A percentile compares a stretch with the other conserved stretches of the same genome.
Conservation (phyloP, 1,140 invertebrate genomes). For the Portunus trituberculatus region DNA sequence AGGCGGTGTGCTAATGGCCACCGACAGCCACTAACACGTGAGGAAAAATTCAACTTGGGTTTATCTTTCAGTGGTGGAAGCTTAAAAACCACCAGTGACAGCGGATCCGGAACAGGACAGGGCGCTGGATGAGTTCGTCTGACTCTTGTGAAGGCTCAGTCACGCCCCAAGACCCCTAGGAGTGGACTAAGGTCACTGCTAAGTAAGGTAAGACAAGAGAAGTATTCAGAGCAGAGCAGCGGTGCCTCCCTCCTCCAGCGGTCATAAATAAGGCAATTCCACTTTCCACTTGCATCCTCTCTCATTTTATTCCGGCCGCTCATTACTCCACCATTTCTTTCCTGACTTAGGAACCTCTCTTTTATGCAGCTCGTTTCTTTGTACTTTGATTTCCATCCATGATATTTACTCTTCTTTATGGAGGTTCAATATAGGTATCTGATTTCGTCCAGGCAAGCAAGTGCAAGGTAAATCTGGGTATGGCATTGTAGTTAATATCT, state of each 20-base stretch:
- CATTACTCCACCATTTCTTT: neutral
- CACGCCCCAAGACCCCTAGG: neutral
- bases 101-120: neutral
- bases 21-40: neutral
- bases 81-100: neutral
- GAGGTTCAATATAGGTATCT: neutral
- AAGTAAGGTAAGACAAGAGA: conserved; percentile 22
- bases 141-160: neutral
- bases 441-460: neutral
- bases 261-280: neutral
- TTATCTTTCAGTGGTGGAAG: neutral
- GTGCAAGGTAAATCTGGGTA: neutral
- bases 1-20: conserved; percentile 31
- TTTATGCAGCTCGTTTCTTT: neutral
- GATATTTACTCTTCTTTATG: neutral
- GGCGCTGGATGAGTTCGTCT: neutral
- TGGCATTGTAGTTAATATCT: conserved; percentile 43
- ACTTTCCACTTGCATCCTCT: conserved; percentile 2
- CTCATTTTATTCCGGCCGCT: neutral
- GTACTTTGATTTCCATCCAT: neutral
- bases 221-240: neutral
- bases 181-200: neutral
- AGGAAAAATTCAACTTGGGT: neutral
- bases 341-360: neutral
- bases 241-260: neutral